These are phyloP conservation scores for Siniperca scherzeri DNA, from an alignment of 2,797 vertebrate genomes.

Conservation along the genomic window DNA sequence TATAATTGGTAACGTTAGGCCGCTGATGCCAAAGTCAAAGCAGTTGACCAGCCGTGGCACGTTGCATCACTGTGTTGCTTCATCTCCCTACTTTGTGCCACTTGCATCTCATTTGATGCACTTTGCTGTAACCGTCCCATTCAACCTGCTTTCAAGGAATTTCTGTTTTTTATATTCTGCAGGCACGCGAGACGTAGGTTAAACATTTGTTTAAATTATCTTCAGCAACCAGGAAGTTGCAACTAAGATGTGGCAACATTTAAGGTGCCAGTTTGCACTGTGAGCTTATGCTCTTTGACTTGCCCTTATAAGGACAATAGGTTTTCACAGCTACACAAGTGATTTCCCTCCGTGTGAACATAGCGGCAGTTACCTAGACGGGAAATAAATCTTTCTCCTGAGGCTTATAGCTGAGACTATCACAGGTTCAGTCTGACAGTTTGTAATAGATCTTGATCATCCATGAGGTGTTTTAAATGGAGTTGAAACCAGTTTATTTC, in stretches of 20 bases:
- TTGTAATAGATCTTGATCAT: constrained; percentile 14
- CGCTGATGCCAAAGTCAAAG: constrained; percentile 31
- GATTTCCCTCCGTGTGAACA: constrained; percentile 34
- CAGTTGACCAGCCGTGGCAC: constrained; percentile 6
- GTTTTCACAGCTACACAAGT: constrained; percentile 27
- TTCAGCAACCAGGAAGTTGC: constrained; percentile 70
- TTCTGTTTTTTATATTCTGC: not conserved
- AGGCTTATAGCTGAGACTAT: not conserved
- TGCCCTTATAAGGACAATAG: constrained; percentile 82
- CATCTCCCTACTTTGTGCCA: not conserved
- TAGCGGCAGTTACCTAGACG: constrained; percentile 26
- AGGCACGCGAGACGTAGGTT: not conserved
- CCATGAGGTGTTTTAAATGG: not conserved
- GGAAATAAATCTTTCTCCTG: constrained; percentile 51
- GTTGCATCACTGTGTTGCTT: not conserved
- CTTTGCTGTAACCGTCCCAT: not conserved
- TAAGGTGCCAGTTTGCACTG: constrained; percentile 36
- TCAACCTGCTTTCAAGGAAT: constrained; percentile 26
- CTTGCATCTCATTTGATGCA: constrained; percentile 20
- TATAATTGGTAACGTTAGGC: constrained; percentile 61
- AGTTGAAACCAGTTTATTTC: not conserved
- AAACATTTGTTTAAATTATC: constrained; percentile 13
- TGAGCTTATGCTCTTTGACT: constrained; percentile 46
- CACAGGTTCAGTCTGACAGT: not conserved
- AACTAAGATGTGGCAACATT: constrained; percentile 38